Base-by-base conservation (phyloP, 1,140 invertebrate species). In the Drosophila murphyi region DNA sequence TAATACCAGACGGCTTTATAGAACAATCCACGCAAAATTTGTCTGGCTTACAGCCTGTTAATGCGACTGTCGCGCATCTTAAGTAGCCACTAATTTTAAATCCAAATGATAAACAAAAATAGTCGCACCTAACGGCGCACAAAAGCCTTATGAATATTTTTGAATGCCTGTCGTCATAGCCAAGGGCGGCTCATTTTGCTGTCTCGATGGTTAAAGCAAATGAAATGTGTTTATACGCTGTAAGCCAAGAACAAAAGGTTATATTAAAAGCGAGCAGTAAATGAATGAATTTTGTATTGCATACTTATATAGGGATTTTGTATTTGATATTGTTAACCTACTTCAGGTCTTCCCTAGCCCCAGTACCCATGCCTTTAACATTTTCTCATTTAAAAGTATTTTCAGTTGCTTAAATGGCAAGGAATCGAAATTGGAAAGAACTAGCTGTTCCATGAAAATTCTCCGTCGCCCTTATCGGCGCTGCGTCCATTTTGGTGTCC, bases 11-110 rank as follows among this genome's bases (percentile, higher is more conserved):
- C n/a, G 7, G 57, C 28, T n/a, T 7, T 2, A 29, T 7, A 31
- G 43, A 32, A 35, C 34, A 48, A 12, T 45, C 7, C 12, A 60
- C 43, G 34, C 32, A 6, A 60, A 48, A 60, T 35, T 48, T 35
- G 57, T 60, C 57, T 60, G 12, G 57, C 50, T 69, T 37, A 56
- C 28, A 37, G 56, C 29, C 65, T 55, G 48, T 69, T 61, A 68
- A 73, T 57, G 57, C 32, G 39, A 47, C 41, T 68, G 71, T 62
- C 59, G 56, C 41, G 60, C 39, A 72, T 45, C 60, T 74, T 77
- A 82, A 87, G 65, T 88, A 69, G 83, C 72, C 76, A 82, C 76
- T 87, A 88, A 87, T 79, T 87, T 80, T 59, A 77, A 88, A 83
- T 82, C 76, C 72, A 72, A 77, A 71, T 72, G 43, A 51, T 12